Evolutionary conservation across 2,888 invertebrate genomes (phyloP).

Genomic region (Prostheceraeus crozeri): DNA sequence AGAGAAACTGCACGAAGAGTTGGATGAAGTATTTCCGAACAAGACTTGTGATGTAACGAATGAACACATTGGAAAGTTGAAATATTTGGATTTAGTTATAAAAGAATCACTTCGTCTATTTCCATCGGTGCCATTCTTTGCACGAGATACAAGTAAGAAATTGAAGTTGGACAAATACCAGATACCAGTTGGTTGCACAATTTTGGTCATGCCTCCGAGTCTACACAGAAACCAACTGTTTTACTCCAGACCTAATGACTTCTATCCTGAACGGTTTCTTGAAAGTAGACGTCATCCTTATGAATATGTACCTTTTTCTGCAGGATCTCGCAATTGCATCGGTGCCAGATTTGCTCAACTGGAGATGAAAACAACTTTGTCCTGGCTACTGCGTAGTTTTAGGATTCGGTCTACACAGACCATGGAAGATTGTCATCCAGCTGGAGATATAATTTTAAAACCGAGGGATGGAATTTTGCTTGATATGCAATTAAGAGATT

Average conservation of each 20-base stretch:
- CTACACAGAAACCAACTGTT: slow-evolving; percentile 64
- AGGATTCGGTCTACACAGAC: not conserved
- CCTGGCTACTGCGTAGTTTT: slow-evolving; percentile 60
- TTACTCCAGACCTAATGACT: slow-evolving; percentile 65
- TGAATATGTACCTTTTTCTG: slow-evolving; percentile 59
- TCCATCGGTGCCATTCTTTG: slow-evolving; percentile 59
- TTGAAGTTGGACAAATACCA: slow-evolving; percentile 44
- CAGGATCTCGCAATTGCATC: slow-evolving; percentile 59
- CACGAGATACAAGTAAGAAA: slow-evolving; percentile 54
- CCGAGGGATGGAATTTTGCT: too few relatives aligned
- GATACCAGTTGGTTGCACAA: slow-evolving; percentile 50
- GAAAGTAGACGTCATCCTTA: slow-evolving; percentile 60
- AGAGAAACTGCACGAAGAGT: slow-evolving; percentile 59
- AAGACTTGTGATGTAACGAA: too few relatives aligned
- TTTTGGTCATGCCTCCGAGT: slow-evolving; percentile 44
- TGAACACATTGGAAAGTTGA: too few relatives aligned
- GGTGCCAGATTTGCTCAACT: slow-evolving; percentile 59
- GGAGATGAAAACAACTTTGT: slow-evolving; percentile 61
- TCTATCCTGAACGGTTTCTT: slow-evolving; percentile 72
- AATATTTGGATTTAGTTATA: slow-evolving; percentile 59
- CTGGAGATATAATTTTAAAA: too few relatives aligned
- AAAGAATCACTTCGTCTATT: slow-evolving; percentile 59
- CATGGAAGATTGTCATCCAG: not conserved
- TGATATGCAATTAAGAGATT: too few relatives aligned
- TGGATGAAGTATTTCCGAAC: slow-evolving; percentile 58